These are phyloP conservation scores for Dicyrtoma fusca DNA, from an alignment of 2,888 invertebrate species.

Conservation along the genomic window DNA sequence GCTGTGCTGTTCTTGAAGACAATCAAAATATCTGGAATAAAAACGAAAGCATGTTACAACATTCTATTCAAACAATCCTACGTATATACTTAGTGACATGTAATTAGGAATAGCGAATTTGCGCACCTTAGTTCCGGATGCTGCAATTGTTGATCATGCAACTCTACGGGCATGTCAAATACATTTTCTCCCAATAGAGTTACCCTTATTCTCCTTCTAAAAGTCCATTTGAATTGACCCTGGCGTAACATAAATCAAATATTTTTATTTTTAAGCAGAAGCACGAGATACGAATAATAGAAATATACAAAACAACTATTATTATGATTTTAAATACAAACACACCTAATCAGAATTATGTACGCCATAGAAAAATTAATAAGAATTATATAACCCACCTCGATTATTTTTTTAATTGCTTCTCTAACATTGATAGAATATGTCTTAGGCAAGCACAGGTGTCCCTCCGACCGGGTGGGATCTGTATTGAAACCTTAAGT, in stretches of 20 bases:
- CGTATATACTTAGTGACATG: slow-evolving; percentile 6
- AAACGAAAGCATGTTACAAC: slow-evolving; percentile 9
- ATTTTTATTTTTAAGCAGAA: neutral
- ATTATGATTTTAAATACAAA: too few relatives aligned
- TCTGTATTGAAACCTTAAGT: slow-evolving; percentile 87
- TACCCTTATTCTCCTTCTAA: slow-evolving; percentile 85
- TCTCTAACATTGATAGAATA: slow-evolving; percentile 79
- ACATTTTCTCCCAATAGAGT: slow-evolving; percentile 73
- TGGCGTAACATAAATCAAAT: slow-evolving; percentile 59
- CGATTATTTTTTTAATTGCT: slow-evolving; percentile 75
- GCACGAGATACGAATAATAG: too few relatives aligned
- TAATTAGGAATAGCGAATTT: neutral
- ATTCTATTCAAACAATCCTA: too few relatives aligned
- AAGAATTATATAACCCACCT: too few relatives aligned
- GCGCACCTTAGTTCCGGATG: slow-evolving; percentile 63
- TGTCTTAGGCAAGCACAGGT: slow-evolving; percentile 83
- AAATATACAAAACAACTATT: too few relatives aligned
- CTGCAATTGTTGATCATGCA: slow-evolving; percentile 69
- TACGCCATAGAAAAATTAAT: neutral
- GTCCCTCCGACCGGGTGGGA: slow-evolving; percentile 89
- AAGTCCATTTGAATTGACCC: slow-evolving; percentile 84
- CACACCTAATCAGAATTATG: neutral
- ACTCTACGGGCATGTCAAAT: slow-evolving; percentile 70
- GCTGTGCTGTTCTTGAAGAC: slow-evolving; percentile 58
- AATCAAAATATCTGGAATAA: slow-evolving; percentile 57